Evolutionary conservation across 2,113 vertebrate species (phyloP).

Genomic region (Sinocyclocheilus maitianheensis): DNA sequence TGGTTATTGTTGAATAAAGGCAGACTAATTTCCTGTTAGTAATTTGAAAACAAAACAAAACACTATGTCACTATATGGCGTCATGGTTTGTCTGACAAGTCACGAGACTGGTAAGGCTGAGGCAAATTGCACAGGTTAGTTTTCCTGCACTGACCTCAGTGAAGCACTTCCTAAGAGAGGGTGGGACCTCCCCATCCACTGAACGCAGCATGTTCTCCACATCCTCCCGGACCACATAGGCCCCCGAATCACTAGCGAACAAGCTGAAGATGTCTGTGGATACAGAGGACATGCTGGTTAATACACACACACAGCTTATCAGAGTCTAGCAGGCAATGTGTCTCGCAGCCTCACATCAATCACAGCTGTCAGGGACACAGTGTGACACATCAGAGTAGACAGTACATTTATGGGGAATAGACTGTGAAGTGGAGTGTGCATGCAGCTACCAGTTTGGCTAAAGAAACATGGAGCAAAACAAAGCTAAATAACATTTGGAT

Average conservation of each 20-base stretch:
- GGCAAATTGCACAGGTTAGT: slow-evolving; percentile 3
- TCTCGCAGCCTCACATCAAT: slow-evolving; percentile 34
- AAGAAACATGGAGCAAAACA: not conserved
- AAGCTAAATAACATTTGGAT: slow-evolving; percentile 18
- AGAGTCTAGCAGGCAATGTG: slow-evolving; percentile 33
- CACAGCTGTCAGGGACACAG: slow-evolving; percentile 26
- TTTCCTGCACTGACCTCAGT: slow-evolving; percentile 80
- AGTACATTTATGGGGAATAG: not conserved
- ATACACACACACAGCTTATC: slow-evolving; percentile 40
- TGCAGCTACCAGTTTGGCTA: not conserved
- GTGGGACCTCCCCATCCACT: slow-evolving; percentile 92
- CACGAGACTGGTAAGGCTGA: not conserved
- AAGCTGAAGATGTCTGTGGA: slow-evolving; percentile 95
- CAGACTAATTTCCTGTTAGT: slow-evolving; percentile 25
- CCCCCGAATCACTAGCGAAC: slow-evolving; percentile 92
- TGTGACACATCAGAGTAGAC: not conserved
- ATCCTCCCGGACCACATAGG: slow-evolving; percentile 90
- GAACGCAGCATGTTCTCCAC: slow-evolving; percentile 92
- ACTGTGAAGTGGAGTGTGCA: not conserved
- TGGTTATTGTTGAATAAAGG: slow-evolving; percentile 32
- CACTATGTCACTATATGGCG: not conserved
- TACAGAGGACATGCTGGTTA: not conserved
- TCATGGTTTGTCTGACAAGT: not conserved
- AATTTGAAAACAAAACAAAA: not conserved
- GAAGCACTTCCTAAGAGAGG: slow-evolving; percentile 91